Percentiles rank a stretch among this genome's conserved stretches.
Evolutionary conservation across 1,140 invertebrate species (phyloP).

Genomic region (Leucophenga varia): DNA sequence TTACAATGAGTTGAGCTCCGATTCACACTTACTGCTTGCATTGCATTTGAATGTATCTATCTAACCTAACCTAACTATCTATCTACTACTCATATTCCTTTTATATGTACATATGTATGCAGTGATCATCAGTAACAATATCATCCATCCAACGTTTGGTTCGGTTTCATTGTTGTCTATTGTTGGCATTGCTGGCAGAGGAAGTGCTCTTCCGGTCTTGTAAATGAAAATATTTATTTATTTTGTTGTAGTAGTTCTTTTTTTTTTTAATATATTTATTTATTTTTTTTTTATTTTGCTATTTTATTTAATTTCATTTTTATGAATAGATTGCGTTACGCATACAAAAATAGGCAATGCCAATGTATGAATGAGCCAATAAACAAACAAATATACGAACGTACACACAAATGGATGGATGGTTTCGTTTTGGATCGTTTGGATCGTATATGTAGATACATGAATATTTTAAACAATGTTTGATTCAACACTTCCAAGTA

Average conservation of each 20-base stretch:
- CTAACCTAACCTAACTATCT: too few species aligned
- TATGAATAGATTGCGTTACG: conserved; percentile 54
- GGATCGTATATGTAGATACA: conserved; percentile 5
- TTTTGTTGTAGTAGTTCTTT: conserved; percentile 17
- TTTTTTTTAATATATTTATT: conserved; percentile 4
- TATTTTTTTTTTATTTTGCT: too few species aligned
- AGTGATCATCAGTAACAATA: too few species aligned
- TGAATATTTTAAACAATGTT: conserved; percentile 3
- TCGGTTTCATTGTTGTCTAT: conserved; percentile 4
- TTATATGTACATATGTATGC: too few species aligned
- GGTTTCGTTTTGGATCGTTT: too few species aligned
- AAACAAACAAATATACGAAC: conserved; percentile 18
- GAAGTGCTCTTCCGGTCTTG: conserved; percentile 52
- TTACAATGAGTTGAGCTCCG: too few species aligned
- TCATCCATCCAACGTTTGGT: too few species aligned
- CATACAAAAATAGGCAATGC: conserved; percentile 39
- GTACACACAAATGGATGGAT: conserved; percentile 16
- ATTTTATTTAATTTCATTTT: conserved; percentile 52
- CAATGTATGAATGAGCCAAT: conserved; percentile 28
- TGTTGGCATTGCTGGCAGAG: conserved; percentile 30
- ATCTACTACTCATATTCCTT: too few species aligned
- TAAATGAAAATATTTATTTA: conserved; percentile 50
- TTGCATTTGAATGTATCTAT: too few species aligned
- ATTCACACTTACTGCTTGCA: too few species aligned
- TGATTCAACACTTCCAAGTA: too few species aligned